Percentiles rank a stretch among this genome's conserved stretches.
Evolutionary conservation across 2,113 vertebrate species (phyloP).

Genomic region (Columba livia): DNA sequence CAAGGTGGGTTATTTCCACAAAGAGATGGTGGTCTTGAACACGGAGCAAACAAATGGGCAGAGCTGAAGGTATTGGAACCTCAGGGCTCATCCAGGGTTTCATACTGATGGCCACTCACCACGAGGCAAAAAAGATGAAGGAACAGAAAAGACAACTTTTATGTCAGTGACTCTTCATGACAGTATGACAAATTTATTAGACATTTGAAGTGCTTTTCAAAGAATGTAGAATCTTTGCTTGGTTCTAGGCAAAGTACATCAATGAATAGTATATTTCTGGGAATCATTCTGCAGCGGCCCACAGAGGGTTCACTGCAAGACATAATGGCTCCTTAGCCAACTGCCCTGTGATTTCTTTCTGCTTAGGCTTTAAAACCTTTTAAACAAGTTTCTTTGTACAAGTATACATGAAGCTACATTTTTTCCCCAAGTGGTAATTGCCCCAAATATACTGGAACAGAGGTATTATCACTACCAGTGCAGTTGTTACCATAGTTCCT

Average conservation of each 20-base stretch:
- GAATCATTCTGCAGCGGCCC: neutral
- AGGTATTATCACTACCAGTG: neutral
- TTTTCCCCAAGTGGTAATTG: neutral
- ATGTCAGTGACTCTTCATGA: neutral
- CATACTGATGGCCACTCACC: neutral
- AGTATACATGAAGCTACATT: neutral
- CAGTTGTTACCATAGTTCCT: neutral
- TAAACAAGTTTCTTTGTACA: neutral
- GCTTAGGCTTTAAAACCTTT: neutral
- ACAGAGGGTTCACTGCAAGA: neutral
- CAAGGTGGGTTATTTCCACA: neutral
- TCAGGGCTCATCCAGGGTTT: neutral
- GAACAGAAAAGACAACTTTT: neutral
- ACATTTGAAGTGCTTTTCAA: neutral
- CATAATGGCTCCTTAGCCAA: neutral
- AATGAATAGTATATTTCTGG: neutral
- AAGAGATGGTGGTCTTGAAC: neutral
- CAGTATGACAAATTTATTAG: neutral
- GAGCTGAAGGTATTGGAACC: neutral
- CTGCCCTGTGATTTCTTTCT: neutral
- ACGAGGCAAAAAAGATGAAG: neutral
- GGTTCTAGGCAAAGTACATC: neutral
- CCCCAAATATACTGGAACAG: neutral
- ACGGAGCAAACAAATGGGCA: neutral
- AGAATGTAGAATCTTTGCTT: neutral